Evolutionary conservation across 2,113 vertebrate genomes (phyloP), one percentile per base, ranked within the genome.

Genomic region (Syrrhaptes paradoxus): DNA sequence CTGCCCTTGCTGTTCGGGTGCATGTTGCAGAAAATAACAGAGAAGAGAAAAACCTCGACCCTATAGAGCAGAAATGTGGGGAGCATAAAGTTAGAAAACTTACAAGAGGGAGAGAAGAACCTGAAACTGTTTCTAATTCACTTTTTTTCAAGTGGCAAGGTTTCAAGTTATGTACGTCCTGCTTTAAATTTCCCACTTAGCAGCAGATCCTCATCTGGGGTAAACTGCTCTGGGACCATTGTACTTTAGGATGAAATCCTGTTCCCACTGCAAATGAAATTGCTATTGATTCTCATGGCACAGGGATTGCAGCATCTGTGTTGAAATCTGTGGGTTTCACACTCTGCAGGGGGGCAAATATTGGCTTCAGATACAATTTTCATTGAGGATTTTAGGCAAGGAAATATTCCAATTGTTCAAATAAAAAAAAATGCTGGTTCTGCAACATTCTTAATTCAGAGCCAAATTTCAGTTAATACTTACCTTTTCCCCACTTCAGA

Each of bases 241-340:
- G 75, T 48, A 63, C 55, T 90, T 86, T 52, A 72, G 48, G 88
- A 90, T 19, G 14, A 90, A 94, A 86, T 57, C 61, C 57, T 72
- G 19, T 26, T 77, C 36, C 63, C 24, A 29, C 17, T 88, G 57
- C 55, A 36, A 90, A 55, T 49, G 61, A 74, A 90, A 75, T 20
- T 51, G 58, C 29, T 38, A 32, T 83, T 74, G 76, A 34, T 84
- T 89, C 57, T 49, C 66, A 32, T 1, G 34, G 83, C n/a, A 32
- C 68, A 55, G 55, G 49, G 11, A 38, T 0, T 91, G 85, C 87
- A 94, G 82, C 63, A 45, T 89, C 70, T 90, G 76, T 90, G 96
- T 80, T 94, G 96, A 96, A 95, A 96, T 92, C 65, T 90, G 88
- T 65, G 90, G 95, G 83, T 96, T 95, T 96, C 95, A 85, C 95